Percentiles rank a stretch among this genome's conserved stretches.
Conservation (phyloP, 2,797 vertebrate genomes). For the Ciconia nigra region DNA sequence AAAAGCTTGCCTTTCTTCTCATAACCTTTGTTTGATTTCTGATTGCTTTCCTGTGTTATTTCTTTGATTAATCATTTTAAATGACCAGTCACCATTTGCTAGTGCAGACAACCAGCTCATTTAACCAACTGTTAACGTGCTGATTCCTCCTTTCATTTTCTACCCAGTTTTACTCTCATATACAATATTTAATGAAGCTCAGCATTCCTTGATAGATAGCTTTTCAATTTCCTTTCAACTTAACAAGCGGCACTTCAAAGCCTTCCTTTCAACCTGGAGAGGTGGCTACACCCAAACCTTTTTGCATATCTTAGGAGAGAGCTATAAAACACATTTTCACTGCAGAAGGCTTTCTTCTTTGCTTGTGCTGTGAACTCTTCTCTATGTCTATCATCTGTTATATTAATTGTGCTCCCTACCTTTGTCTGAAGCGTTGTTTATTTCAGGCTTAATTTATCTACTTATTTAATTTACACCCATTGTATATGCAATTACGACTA, state of each 20-base stretch:
- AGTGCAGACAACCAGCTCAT: neutral
- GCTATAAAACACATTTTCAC: neutral
- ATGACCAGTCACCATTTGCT: neutral
- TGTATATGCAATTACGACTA: neutral
- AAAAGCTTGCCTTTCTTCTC: neutral
- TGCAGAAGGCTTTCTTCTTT: neutral
- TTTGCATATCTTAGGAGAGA: neutral
- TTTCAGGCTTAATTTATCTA: constrained; percentile 3
- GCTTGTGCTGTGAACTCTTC: neutral
- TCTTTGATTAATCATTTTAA: neutral
- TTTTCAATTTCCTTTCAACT: neutral
- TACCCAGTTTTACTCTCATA: neutral
- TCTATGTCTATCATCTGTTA: neutral
- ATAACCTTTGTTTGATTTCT: neutral
- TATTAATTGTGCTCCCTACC: neutral
- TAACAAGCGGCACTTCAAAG: constrained; percentile 5
- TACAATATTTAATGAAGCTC: neutral
- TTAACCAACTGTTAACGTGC: neutral
- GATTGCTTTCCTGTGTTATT: neutral
- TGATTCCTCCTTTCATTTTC: neutral
- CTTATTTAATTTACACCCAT: neutral
- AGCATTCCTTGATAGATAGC: neutral
- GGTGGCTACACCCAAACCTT: neutral
- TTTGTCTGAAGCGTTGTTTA: neutral
- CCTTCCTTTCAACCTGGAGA: neutral